Evolutionary conservation across 2,888 invertebrate genomes (phyloP).

Genomic region (Tridacna gigas): DNA sequence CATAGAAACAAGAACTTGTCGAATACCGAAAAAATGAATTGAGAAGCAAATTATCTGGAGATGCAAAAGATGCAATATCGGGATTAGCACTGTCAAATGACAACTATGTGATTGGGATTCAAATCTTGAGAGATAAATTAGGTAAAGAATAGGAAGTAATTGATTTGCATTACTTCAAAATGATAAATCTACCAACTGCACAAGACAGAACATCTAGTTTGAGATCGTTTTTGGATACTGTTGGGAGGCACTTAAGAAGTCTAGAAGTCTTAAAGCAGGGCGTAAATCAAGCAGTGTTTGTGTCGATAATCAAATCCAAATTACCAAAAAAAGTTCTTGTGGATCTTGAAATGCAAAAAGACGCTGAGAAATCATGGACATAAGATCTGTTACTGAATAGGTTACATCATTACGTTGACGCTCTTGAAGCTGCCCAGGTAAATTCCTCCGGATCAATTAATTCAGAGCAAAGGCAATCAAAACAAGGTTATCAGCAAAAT

Average conservation of each 20-base stretch:
- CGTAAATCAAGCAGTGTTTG: neutral
- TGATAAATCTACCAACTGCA: too few relatives aligned
- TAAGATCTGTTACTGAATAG: neutral
- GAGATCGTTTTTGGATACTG: neutral
- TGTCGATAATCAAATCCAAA: conserved; percentile 32
- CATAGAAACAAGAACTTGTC: too few relatives aligned
- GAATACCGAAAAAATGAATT: too few relatives aligned
- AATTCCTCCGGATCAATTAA: neutral
- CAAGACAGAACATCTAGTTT: too few relatives aligned
- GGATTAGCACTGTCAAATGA: too few relatives aligned
- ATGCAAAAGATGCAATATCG: too few relatives aligned
- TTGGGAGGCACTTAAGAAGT: conserved; percentile 9
- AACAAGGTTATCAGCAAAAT: neutral
- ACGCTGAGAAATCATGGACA: neutral
- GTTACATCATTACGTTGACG: neutral
- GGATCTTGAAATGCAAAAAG: conserved; percentile 26
- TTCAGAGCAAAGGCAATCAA: neutral
- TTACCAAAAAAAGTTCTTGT: conserved; percentile 21
- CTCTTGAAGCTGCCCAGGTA: conserved; percentile 9
- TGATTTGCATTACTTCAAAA: neutral
- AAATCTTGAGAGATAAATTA: too few relatives aligned
- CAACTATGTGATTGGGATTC: too few relatives aligned
- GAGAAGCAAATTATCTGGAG: too few relatives aligned
- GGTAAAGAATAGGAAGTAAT: conserved; percentile 30
- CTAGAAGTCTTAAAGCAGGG: conserved; percentile 1